These are phyloP conservation scores for Drosophila santomea DNA, from an alignment of 1,140 invertebrate genomes.

Conservation along the genomic window DNA sequence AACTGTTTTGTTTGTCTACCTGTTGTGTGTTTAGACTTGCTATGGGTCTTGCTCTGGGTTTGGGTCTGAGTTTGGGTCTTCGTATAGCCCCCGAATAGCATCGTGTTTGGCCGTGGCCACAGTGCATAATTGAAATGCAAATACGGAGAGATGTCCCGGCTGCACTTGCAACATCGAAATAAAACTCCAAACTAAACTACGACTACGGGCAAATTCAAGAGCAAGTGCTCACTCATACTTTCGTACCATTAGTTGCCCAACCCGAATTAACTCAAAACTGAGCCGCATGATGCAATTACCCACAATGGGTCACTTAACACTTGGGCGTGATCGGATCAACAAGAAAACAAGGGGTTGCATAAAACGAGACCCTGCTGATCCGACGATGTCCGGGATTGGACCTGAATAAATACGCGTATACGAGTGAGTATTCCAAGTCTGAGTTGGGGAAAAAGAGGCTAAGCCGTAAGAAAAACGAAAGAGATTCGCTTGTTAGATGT, in stretches of 20 bases:
- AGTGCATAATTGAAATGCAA: constrained; percentile 65
- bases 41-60: not conserved
- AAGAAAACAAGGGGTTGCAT: constrained; percentile 33
- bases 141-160: constrained; percentile 21
- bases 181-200: constrained; percentile 1
- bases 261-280: no score
- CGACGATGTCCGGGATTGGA: constrained; percentile 36
- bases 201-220: constrained; percentile 2
- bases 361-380: constrained; percentile 28
- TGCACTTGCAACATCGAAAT: no score
- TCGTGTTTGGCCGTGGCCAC: constrained; percentile 2
- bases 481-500: constrained; percentile 37
- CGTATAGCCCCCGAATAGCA: not conserved
- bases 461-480: constrained; percentile 30
- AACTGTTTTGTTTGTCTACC: constrained; percentile 51
- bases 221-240: constrained; percentile 29
- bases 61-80: not conserved
- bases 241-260: not conserved
- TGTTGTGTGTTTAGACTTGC: constrained; percentile 57
- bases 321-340: constrained; percentile 36
- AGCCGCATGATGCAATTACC: constrained; percentile 54
- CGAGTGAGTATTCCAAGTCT: no score
- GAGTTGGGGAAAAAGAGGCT: constrained; percentile 5
- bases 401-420: not conserved
- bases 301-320: constrained; percentile 60